These are phyloP conservation scores for Ascaphus truei DNA, from an alignment of 2,113 vertebrate species.

Conservation along the genomic window DNA sequence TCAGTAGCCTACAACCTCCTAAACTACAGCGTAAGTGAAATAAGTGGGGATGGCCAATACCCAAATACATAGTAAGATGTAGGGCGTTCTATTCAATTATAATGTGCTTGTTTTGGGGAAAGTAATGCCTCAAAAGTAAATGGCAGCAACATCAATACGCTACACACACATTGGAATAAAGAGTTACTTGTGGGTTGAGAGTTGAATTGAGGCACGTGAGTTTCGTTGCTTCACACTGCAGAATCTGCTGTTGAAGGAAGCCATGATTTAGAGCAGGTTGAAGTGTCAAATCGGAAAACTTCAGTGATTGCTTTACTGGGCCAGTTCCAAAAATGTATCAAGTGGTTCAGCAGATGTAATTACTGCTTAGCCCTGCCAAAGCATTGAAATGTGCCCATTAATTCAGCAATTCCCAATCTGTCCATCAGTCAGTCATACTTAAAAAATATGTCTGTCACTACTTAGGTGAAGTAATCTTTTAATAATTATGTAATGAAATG, in stretches of 20 bases:
- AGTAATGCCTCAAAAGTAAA: too few relatives aligned
- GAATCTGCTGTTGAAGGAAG: slow-evolving; percentile 35
- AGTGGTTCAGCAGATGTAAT: slow-evolving; percentile 70
- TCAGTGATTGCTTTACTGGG: slow-evolving; percentile 66
- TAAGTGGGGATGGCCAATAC: too few relatives aligned
- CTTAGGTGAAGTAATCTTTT: slow-evolving; percentile 66
- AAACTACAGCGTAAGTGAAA: too few relatives aligned
- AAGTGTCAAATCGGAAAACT: slow-evolving; percentile 57
- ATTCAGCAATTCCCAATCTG: slow-evolving; percentile 69
- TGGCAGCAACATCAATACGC: too few relatives aligned
- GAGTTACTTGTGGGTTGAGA: too few relatives aligned
- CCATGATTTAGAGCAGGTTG: slow-evolving; percentile 42
- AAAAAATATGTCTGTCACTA: slow-evolving; percentile 72
- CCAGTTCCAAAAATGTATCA: slow-evolving; percentile 69
- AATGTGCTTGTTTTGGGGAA: too few relatives aligned
- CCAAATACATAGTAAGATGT: too few relatives aligned
- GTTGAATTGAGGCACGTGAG: too few relatives aligned
- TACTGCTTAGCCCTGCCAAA: slow-evolving; percentile 69
- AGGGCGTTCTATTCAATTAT: too few relatives aligned
- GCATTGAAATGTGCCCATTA: slow-evolving; percentile 68
- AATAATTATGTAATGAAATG: slow-evolving; percentile 65
- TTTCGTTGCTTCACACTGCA: slow-evolving; percentile 23
- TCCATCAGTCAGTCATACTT: slow-evolving; percentile 77
- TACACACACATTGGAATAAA: too few relatives aligned
- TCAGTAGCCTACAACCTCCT: too few relatives aligned